Evolutionary conservation across 2,888 invertebrate species (phyloP), one percentile per base, ranked within the genome.

Genomic region (Caenorhabditis sp.): DNA sequence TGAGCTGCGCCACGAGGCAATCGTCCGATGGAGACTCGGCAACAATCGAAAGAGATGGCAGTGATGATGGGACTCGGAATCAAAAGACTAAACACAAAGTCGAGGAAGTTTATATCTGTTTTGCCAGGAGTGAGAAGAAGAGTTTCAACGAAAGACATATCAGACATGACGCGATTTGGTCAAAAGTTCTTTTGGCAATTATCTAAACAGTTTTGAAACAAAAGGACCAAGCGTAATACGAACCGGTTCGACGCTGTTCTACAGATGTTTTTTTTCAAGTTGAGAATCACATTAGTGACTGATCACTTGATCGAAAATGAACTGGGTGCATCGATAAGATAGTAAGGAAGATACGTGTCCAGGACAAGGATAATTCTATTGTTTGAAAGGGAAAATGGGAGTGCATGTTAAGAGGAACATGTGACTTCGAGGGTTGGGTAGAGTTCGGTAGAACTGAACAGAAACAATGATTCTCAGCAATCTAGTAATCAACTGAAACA

Each of bases 1-100:
- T 70, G 70, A 70, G 70, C 37, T 51, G 35, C 8, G 50, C 15
- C 40, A 56, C 67, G 44, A 56, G 24, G 35, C 13, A 8, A 8
- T 11, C 28, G 13, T 32, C 51, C 60, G 37, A 70, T 51, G 51
- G 35, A 70, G 70, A 26, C 24, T 15, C 47, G 53, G 24, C 47
- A 9, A 32, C 50, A 28, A 50, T 44, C 5, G n/a, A 15, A 35
- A 65, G 24, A 53, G 24, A 50, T 13, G 40, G 40, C 40, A 6
- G 13, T 13, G 40, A 13, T 40, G 40, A 11, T 6, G 40, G 13
- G 40, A 11, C 40, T 40, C 40, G 13, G 13, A 5, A 40, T 40
- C 40, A 40, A 40, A 40, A 2, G 13, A 11, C 13, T 5, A 32
- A 32, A 4, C 32, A 32, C 32, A 4, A 32, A n/a, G n/a, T n/a